These are phyloP conservation scores for Nyctibius grandis DNA, from an alignment of 2,797 vertebrate genomes.

Conservation along the genomic window DNA sequence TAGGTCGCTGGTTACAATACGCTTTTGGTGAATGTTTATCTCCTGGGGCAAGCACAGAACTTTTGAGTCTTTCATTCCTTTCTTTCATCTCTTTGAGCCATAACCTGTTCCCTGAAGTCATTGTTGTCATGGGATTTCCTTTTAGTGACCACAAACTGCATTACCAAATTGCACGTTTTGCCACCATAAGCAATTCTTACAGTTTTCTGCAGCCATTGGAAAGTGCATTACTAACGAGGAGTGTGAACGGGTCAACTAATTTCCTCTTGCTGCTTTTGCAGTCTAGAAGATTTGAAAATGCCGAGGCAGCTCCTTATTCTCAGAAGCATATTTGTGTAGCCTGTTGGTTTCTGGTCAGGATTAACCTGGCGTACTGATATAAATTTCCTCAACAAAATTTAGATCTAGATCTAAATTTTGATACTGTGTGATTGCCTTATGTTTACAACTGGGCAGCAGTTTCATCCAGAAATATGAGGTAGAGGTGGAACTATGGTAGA, in stretches of 20 bases:
- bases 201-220: background rate
- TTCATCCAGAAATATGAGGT: background rate
- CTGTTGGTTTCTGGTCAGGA: background rate
- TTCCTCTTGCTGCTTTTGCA: background rate
- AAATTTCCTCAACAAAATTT: background rate
- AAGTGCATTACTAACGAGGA: background rate
- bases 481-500: background rate
- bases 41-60: background rate
- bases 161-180: background rate
- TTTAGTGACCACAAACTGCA: background rate
- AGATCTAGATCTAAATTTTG: background rate
- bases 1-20: background rate
- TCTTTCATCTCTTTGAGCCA: constrained; percentile 6
- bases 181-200: background rate
- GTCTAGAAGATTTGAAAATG: background rate
- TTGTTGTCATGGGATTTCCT: background rate
- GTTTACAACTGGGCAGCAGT: background rate
- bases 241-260: background rate
- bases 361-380: background rate
- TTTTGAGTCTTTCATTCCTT: background rate
- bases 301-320: background rate
- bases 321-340: background rate
- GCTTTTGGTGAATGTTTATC: background rate
- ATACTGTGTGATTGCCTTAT: background rate
- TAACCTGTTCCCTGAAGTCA: constrained; percentile 4